Base-by-base conservation (phyloP, 2,113 vertebrate genomes). In the Mustela nigripes region DNA sequence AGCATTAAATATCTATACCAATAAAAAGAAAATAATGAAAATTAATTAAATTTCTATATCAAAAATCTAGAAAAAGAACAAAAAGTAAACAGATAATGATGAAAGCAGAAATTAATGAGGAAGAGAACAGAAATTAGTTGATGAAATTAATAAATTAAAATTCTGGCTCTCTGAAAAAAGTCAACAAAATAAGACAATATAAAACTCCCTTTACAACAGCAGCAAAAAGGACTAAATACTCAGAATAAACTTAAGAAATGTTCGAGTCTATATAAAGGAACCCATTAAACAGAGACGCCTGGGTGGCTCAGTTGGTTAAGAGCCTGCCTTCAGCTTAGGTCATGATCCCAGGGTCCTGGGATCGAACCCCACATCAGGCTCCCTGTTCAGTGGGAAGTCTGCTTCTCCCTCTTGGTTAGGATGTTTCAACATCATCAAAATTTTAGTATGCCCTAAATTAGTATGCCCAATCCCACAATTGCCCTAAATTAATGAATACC, bases 41-140 rank as follows among this genome's bases (percentile, higher is more conserved):
- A 62, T 36, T n/a, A 91, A 26, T 36, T n/a, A 73, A 56, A 73
- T 60, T 73, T 33, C 48, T 26, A 39, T 31, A 18, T 31, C 33
- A 91, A 80, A 91, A 71, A 60, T 28, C 89, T 69, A n/a, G 36
- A n/a, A 92, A 58, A 81, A 83, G 19, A 92, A 92, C 58, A 80
- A 80, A 80, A 65, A 28, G 60, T 76, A 90, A 91, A 90, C 22
- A 19, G 33, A 56, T 56, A 71, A 92, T 26, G 22, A 63, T 28
- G 31, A 63, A 90, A 79, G 73, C 12, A 50, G 60, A 65, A 63
- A 79, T 62, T 79, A 63, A 76, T 79, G 60, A 63, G 9, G 39
- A 26, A 69, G 62, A 91, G 22, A 74, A 93, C 11, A 63, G 69
- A 85, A 85, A 85, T 76, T 82, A 85, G 53, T 48, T 83, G 56